phyloP scores from a whole-genome alignment of 2,888 invertebrate genomes.

The Campoletis raptor region DNA sequence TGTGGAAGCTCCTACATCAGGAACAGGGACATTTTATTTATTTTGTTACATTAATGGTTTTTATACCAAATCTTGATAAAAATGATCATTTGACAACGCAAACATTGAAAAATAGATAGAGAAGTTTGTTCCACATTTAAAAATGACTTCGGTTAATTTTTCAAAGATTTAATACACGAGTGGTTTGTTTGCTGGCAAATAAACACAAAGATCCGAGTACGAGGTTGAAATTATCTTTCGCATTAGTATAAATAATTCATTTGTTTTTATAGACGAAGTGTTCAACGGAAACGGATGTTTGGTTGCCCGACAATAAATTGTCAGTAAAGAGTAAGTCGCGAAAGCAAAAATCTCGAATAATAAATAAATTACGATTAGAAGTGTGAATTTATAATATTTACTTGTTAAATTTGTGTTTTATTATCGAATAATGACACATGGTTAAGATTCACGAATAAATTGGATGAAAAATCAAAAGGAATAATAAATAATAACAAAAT shows the following conservation, averaged over 20 bases:
- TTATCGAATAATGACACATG: background rate
- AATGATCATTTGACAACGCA: background rate
- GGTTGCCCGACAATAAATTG: background rate
- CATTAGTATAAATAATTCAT: background rate
- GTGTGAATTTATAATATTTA: background rate
- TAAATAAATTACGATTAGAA: background rate
- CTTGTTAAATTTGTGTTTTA: background rate
- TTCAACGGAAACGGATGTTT: background rate
- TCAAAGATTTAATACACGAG: background rate
- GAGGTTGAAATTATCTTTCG: background rate
- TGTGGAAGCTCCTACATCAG: too few relatives aligned
- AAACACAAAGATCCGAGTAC: background rate
- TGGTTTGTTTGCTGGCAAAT: background rate
- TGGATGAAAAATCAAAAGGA: background rate
- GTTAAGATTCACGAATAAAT: background rate
- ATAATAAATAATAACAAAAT: background rate
- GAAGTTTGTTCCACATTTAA: background rate
- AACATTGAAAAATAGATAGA: background rate
- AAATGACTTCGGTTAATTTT: background rate
- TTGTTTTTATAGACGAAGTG: constrained; percentile 2
- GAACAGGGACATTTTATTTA: too few relatives aligned
- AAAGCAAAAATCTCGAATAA: background rate
- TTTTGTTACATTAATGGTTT: too few relatives aligned
- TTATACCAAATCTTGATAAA: background rate
- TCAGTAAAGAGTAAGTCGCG: background rate